phyloP scores from a whole-genome alignment of 2,113 vertebrate species.

The Desmodus rotundus region DNA sequence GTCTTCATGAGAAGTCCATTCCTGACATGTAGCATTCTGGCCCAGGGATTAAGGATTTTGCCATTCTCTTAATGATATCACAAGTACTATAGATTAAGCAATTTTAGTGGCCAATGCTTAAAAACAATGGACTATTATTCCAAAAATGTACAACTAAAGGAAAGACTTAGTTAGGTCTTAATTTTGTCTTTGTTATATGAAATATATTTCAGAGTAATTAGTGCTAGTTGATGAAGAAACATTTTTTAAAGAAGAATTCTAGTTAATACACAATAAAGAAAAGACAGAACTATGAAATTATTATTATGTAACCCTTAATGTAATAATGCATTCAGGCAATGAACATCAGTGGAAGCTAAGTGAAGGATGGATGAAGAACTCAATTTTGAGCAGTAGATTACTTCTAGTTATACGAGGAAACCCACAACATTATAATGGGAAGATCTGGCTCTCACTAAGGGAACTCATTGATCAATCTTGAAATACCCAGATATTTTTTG shows the following conservation, averaged over 20 bases:
- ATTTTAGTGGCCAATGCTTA: background rate
- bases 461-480: background rate
- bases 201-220: conserved; percentile 8
- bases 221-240: background rate
- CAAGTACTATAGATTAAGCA: background rate
- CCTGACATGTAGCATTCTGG: background rate
- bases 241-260: background rate
- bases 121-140: background rate
- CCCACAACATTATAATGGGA: background rate
- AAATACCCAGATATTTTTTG: background rate
- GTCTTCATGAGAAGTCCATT: background rate
- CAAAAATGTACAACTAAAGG: background rate
- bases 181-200: background rate
- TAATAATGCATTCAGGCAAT: background rate
- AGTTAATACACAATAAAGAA: background rate
- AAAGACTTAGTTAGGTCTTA: background rate
- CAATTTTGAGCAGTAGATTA: background rate
- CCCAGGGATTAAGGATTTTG: background rate
- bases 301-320: background rate
- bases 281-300: background rate
- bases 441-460: background rate
- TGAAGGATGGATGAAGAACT: background rate
- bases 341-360: background rate
- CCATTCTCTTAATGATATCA: background rate
- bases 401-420: background rate